phyloP scores from a whole-genome alignment of 2,888 invertebrate genomes.

The Thereva unica region DNA sequence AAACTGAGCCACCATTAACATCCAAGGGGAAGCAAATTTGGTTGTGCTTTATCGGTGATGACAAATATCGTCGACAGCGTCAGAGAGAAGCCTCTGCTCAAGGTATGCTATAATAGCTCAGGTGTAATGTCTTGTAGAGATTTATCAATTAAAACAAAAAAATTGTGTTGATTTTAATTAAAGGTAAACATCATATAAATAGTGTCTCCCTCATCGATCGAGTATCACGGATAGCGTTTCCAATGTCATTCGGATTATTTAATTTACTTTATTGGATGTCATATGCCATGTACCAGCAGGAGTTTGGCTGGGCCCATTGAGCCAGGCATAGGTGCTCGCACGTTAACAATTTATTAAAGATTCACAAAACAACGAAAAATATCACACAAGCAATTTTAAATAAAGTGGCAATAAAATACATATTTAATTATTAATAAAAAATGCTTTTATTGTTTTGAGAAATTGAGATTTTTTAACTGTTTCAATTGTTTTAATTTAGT shows the following conservation, averaged over 20 bases:
- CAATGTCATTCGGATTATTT: conserved; percentile 82
- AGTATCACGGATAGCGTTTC: conserved; percentile 79
- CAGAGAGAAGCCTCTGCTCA: conserved; percentile 69
- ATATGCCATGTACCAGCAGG: conserved; percentile 77
- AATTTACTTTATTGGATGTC: conserved; percentile 90
- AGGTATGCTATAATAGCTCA: conserved; percentile 39
- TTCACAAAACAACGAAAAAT: conserved; percentile 4
- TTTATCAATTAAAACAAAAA: too few species aligned
- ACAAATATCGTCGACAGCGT: conserved; percentile 72
- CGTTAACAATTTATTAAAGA: neutral
- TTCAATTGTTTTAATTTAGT: too few species aligned
- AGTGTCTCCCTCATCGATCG: conserved; percentile 86
- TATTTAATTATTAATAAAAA: too few species aligned
- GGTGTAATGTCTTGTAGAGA: too few species aligned
- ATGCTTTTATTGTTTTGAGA: too few species aligned
- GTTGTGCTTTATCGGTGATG: conserved; percentile 79
- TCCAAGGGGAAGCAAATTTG: conserved; percentile 80
- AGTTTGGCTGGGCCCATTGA: conserved; percentile 59
- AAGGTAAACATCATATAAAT: conserved; percentile 70
- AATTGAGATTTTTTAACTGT: too few species aligned
- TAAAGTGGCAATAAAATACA: too few species aligned
- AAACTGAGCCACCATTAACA: conserved; percentile 72
- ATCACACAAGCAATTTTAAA: too few species aligned
- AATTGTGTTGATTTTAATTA: too few species aligned
- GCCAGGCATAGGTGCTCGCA: neutral